Conservation (phyloP, 37 sponge, comb jelly and placozoan genomes). For the Halichondria panicea region DNA sequence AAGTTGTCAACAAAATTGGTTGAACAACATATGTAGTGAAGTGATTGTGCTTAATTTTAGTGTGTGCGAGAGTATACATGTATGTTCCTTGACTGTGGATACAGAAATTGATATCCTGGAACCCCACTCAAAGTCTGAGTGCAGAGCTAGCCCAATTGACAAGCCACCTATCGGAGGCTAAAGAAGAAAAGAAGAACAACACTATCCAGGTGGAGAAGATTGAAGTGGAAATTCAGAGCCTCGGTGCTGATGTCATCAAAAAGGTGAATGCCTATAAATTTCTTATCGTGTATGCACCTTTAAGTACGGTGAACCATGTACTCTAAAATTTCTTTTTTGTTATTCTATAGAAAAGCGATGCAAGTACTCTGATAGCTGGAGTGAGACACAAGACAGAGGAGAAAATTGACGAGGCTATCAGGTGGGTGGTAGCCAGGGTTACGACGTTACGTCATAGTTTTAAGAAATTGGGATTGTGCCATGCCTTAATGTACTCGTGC, state of each 20-base stretch:
- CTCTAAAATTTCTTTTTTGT: neutral
- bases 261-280: slow-evolving; percentile 9
- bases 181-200: neutral
- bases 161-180: slow-evolving; percentile 15
- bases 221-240: slow-evolving; percentile 13
- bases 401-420: slow-evolving; percentile 29
- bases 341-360: slow-evolving; percentile 20
- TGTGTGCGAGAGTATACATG: too few species aligned
- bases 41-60: too few species aligned
- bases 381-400: slow-evolving; percentile 39
- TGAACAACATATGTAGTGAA: too few species aligned
- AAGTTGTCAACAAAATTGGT: too few species aligned
- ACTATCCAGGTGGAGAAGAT: neutral
- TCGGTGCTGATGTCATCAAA: slow-evolving; percentile 9
- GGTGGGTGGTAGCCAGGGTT: slow-evolving; percentile 4
- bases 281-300: neutral
- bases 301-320: neutral
- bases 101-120: slow-evolving; percentile 6
- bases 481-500: neutral
- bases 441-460: neutral
- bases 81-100: too few species aligned
- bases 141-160: slow-evolving; percentile 12
- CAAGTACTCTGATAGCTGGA: slow-evolving; percentile 36
- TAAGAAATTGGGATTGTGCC: neutral
- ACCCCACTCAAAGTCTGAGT: slow-evolving; percentile 1